These are phyloP conservation scores for Syrrhaptes paradoxus DNA, from an alignment of 2,113 vertebrate species.

Conservation along the genomic window DNA sequence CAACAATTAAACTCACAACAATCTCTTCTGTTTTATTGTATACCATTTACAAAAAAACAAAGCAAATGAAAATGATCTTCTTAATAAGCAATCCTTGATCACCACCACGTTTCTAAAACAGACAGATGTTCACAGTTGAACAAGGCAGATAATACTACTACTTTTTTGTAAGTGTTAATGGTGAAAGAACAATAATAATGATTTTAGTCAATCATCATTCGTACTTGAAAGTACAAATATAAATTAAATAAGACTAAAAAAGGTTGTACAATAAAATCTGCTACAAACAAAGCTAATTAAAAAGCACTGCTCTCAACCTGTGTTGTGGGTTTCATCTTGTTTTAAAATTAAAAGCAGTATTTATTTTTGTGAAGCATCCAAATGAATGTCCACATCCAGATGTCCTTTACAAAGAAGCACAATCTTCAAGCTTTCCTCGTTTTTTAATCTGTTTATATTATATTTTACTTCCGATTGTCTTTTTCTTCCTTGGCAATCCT, in stretches of 20 bases:
- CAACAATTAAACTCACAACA: constrained; percentile 32
- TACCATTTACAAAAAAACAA: constrained; percentile 60
- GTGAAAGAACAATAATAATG: constrained; percentile 70
- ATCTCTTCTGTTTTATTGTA: constrained; percentile 58
- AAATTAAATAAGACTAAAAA: constrained; percentile 76
- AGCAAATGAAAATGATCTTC: constrained; percentile 62
- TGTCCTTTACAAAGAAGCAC: constrained; percentile 40
- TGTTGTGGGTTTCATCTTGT: constrained; percentile 62
- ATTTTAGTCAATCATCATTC: constrained; percentile 70
- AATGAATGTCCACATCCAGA: constrained; percentile 59
- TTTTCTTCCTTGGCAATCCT: constrained; percentile 83
- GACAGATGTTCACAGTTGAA: constrained; percentile 61
- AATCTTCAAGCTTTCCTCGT: constrained; percentile 60
- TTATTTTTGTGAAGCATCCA: constrained; percentile 66
- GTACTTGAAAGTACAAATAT: constrained; percentile 74
- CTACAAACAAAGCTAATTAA: constrained; percentile 74
- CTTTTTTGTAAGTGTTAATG: constrained; percentile 62
- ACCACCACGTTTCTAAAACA: constrained; percentile 43
- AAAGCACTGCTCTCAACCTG: constrained; percentile 70
- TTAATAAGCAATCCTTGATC: constrained; percentile 64
- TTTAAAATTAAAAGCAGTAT: constrained; percentile 65
- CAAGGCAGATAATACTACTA: constrained; percentile 68
- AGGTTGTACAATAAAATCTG: constrained; percentile 72
- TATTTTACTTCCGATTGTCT: constrained; percentile 70
- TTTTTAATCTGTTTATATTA: constrained; percentile 41